Percentiles rank a stretch among this genome's conserved stretches.
Evolutionary conservation across 1,140 invertebrate genomes (phyloP).

Genomic region (Drosophila melanica): DNA sequence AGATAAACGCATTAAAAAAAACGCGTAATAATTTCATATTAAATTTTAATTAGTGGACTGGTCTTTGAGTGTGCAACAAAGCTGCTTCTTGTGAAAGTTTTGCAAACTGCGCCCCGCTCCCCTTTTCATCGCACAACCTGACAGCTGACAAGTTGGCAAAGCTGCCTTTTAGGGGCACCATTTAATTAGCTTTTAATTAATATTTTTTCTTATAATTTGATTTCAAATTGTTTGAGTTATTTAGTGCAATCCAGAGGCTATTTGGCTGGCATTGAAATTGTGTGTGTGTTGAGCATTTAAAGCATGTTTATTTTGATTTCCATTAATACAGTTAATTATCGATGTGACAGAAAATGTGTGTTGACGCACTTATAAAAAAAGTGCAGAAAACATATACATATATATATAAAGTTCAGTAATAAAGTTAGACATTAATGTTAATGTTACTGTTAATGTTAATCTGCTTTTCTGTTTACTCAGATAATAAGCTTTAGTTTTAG

Average conservation of each 20-base stretch:
- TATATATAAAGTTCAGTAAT: no score
- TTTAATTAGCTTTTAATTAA: conserved; percentile 70
- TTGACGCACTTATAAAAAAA: background rate
- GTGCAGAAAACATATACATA: no score
- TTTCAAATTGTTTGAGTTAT: conserved; percentile 33
- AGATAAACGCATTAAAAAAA: conserved; percentile 14
- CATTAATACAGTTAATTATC: conserved; percentile 18
- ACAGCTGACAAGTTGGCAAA: conserved; percentile 33
- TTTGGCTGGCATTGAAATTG: no score
- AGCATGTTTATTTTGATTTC: conserved; percentile 31
- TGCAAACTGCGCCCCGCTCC: background rate
- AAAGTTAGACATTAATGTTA: background rate
- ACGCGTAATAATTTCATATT: conserved; percentile 46
- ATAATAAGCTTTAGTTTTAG: no score
- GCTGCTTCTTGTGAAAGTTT: conserved; percentile 52
- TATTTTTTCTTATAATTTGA: conserved; percentile 32
- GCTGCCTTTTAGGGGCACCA: conserved; percentile 30
- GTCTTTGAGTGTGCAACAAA: conserved; percentile 11
- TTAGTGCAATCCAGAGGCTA: conserved; percentile 6
- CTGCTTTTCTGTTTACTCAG: background rate
- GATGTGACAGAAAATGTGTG: conserved; percentile 4
- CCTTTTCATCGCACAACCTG: background rate
- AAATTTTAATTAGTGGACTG: conserved; percentile 35
- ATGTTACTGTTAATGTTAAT: background rate
- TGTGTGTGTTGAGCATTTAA: conserved; percentile 2